These are phyloP conservation scores for Tapirus indicus DNA, from an alignment of 2,797 vertebrate genomes.

Conservation along the genomic window DNA sequence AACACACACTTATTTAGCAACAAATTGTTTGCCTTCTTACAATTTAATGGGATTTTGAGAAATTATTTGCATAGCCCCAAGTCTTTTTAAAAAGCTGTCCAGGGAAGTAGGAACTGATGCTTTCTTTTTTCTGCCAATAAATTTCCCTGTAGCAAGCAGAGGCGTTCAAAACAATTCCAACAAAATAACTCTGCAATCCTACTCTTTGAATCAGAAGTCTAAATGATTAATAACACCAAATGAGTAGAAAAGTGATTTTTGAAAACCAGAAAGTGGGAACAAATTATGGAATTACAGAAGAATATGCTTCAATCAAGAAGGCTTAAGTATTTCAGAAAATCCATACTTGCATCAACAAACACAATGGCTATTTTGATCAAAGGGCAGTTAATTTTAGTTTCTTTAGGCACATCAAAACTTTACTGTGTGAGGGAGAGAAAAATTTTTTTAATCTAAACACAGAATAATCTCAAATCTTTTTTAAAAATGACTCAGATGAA, in stretches of 20 bases:
- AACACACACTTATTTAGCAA: neutral
- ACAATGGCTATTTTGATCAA: neutral
- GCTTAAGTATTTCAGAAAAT: conserved; percentile 46
- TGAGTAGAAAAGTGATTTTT: neutral
- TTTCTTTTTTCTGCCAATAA: conserved; percentile 4
- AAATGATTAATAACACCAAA: neutral
- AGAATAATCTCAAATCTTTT: neutral
- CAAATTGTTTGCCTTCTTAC: neutral
- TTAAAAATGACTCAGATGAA: neutral
- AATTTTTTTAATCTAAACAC: neutral
- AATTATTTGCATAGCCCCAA: neutral
- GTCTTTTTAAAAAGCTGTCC: neutral
- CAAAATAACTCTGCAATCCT: neutral
- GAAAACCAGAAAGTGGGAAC: neutral
- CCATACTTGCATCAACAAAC: neutral
- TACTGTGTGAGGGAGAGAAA: neutral
- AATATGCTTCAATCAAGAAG: neutral
- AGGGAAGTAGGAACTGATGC: conserved; percentile 13
- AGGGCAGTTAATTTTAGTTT: neutral
- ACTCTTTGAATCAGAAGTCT: neutral
- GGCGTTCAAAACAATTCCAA: neutral
- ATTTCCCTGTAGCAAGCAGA: conserved; percentile 1
- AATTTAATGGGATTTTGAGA: neutral
- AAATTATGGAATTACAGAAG: neutral
- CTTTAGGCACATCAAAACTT: neutral